Evolutionary conservation across 2,888 invertebrate species (phyloP).

Genomic region (Malacosoma neustria): DNA sequence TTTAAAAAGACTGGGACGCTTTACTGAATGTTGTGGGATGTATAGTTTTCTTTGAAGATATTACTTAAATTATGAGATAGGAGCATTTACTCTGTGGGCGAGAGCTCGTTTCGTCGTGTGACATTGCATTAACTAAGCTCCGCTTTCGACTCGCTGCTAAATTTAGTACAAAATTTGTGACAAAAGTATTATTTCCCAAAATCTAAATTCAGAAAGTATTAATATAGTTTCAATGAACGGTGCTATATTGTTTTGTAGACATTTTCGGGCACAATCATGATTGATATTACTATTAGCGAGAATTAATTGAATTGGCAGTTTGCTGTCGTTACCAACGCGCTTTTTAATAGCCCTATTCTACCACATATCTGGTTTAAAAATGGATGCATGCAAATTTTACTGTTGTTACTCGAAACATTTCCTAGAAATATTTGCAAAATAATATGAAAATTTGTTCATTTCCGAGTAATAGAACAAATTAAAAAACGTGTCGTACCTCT

Average conservation of each 20-base stretch:
- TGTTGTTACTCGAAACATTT: no score
- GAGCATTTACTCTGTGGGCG: conserved; percentile 62
- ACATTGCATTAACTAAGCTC: conserved; percentile 39
- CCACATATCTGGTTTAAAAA: no score
- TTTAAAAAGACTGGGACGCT: conserved; percentile 75
- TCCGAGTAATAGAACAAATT: no score
- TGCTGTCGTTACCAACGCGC: neutral
- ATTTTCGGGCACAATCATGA: conserved; percentile 36
- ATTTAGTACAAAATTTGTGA: conserved; percentile 67
- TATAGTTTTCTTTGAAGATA: conserved; percentile 71
- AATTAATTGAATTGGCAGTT: conserved; percentile 1
- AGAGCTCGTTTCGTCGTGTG: conserved; percentile 32
- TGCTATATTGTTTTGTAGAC: conserved; percentile 41
- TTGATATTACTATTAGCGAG: conserved; percentile 16
- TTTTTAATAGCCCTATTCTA: no score
- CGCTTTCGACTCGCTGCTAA: conserved; percentile 43
- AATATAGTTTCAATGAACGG: conserved; percentile 48
- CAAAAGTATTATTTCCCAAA: conserved; percentile 69
- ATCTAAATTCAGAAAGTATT: conserved; percentile 68
- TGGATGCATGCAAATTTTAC: no score
- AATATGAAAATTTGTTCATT: no score
- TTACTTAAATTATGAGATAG: conserved; percentile 72
- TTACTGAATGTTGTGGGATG: conserved; percentile 74
- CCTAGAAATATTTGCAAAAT: no score
- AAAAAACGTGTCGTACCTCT: no score